These are phyloP conservation scores for Syngnathus acus DNA, from an alignment of 2,797 vertebrate species.

Conservation along the genomic window DNA sequence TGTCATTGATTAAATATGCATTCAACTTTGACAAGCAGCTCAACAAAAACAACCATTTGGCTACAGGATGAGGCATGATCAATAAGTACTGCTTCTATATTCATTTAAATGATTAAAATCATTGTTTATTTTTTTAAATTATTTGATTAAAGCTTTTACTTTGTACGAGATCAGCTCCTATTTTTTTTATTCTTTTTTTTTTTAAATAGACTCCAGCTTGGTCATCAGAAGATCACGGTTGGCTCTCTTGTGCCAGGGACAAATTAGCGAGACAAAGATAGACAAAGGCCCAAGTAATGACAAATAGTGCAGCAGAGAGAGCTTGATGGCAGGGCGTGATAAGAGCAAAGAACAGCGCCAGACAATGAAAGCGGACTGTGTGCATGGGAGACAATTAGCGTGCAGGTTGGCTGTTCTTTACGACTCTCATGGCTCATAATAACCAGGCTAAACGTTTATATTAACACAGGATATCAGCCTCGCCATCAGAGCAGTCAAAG, in stretches of 20 bases:
- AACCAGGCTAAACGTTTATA: slow-evolving; percentile 75
- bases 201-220: not conserved
- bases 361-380: slow-evolving; percentile 43
- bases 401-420: slow-evolving; percentile 64
- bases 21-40: not conserved
- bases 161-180: not conserved
- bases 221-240: not conserved
- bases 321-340: slow-evolving; percentile 31
- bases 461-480: slow-evolving; percentile 75
- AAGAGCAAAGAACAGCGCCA: slow-evolving; percentile 42
- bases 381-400: slow-evolving; percentile 56
- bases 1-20: not conserved
- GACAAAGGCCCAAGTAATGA: slow-evolving; percentile 38
- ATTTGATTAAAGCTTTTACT: not conserved
- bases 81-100: not conserved
- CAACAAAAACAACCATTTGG: not conserved
- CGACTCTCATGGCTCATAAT: slow-evolving; percentile 69
- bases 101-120: not conserved
- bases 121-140: not conserved
- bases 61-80: not conserved
- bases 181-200: not conserved
- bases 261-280: slow-evolving; percentile 45
- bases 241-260: slow-evolving; percentile 23
- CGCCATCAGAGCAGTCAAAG: slow-evolving; percentile 71
- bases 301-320: slow-evolving; percentile 29